A percentile compares a stretch with the other conserved stretches of the same genome.
These are phyloP conservation scores for Trichacis sp. DNA, from an alignment of 2,888 invertebrate genomes.

Conservation along the genomic window DNA sequence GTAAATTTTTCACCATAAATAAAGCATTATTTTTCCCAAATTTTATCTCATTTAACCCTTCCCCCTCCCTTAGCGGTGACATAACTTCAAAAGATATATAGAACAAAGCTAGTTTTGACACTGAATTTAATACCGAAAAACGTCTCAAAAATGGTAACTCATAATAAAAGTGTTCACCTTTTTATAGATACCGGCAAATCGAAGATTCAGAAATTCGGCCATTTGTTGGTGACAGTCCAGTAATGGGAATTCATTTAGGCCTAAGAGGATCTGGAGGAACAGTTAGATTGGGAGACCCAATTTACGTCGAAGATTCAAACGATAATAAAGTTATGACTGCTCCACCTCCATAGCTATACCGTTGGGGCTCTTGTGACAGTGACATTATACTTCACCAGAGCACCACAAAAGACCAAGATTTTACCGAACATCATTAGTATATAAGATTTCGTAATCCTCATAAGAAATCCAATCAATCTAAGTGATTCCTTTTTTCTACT, in stretches of 20 bases:
- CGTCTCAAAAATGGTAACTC: no score
- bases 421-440: no score
- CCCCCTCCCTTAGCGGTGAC: no score
- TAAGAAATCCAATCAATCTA: no score
- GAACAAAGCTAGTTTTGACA: no score
- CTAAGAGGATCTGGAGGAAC: slow-evolving; percentile 65
- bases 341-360: slow-evolving; percentile 59
- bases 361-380: slow-evolving; percentile 64
- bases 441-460: no score
- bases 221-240: slow-evolving; percentile 67
- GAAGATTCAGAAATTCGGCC: slow-evolving; percentile 56
- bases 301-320: slow-evolving; percentile 69
- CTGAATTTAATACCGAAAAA: no score
- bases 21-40: no score
- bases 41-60: no score
- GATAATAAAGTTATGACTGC: slow-evolving; percentile 36
- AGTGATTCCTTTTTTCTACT: no score
- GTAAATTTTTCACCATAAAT: no score
- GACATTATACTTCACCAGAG: slow-evolving; percentile 25
- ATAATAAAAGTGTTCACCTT: neutral
- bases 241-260: slow-evolving; percentile 72
- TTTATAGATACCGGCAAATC: slow-evolving; percentile 70
- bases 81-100: no score
- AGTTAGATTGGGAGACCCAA: slow-evolving; percentile 69
- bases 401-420: neutral